A percentile compares a stretch with the other conserved stretches of the same genome.
These are phyloP conservation scores for Gymnarchus niloticus DNA, from an alignment of 2,113 vertebrate genomes.

Conservation along the genomic window DNA sequence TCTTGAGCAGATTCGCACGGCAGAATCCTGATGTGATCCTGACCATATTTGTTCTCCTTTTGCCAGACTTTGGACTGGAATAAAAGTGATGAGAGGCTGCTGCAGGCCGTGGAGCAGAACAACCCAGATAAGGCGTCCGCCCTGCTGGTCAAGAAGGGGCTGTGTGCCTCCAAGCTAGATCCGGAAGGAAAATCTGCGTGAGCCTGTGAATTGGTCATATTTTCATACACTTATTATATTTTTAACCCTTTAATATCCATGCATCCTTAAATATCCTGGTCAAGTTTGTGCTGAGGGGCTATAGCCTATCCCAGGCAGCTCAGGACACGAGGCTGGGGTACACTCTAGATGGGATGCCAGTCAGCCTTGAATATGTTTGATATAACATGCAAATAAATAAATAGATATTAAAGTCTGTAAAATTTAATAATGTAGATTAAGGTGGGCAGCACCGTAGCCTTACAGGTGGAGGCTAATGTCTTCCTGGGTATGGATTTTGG, in stretches of 20 bases:
- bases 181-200: slow-evolving; percentile 85
- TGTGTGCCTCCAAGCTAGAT: slow-evolving; percentile 83
- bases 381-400: not conserved
- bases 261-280: no score
- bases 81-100: slow-evolving; percentile 79
- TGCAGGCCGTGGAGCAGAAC: slow-evolving; percentile 83
- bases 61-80: slow-evolving; percentile 88
- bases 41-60: not conserved
- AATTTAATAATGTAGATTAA: not conserved
- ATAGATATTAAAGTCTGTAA: not conserved
- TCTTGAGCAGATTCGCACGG: no score
- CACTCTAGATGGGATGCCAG: no score
- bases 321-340: no score
- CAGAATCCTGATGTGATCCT: not conserved
- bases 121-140: slow-evolving; percentile 70
- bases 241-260: no score
- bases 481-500: not conserved
- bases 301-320: no score
- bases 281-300: no score
- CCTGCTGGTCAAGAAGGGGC: slow-evolving; percentile 78
- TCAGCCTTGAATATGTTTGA: not conserved
- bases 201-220: slow-evolving; percentile 42
- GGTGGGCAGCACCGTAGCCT: not conserved
- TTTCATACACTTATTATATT: not conserved
- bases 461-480: not conserved